phyloP scores from a whole-genome alignment of 2,797 vertebrate genomes.

The Tenualosa thibaudeaui region DNA sequence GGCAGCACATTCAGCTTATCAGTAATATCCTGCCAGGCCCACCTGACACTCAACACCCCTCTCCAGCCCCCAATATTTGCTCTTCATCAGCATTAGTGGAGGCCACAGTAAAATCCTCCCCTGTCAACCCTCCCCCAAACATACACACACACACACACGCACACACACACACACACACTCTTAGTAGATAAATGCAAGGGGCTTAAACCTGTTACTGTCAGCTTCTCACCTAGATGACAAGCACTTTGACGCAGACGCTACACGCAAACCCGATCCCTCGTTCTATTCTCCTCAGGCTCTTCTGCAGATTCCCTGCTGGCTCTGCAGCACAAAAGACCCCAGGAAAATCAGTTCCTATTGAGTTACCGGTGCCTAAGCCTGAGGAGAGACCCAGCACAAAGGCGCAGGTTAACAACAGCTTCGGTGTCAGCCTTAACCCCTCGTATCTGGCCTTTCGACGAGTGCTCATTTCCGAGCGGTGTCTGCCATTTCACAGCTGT shows the following conservation, averaged over 20 bases:
- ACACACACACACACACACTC: slow-evolving; percentile 42
- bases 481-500: slow-evolving; percentile 83
- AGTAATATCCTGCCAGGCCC: not conserved
- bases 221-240: slow-evolving; percentile 80
- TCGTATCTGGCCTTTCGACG: slow-evolving; percentile 56
- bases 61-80: slow-evolving; percentile 42
- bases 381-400: slow-evolving; percentile 70
- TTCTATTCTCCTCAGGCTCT: slow-evolving; percentile 62
- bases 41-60: slow-evolving; percentile 22
- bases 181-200: slow-evolving; percentile 70
- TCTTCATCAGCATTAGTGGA: slow-evolving; percentile 45
- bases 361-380: slow-evolving; percentile 79
- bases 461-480: slow-evolving; percentile 78
- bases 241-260: slow-evolving; percentile 60
- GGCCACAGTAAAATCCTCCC: slow-evolving; percentile 44
- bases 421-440: slow-evolving; percentile 69
- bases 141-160: slow-evolving; percentile 37
- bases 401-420: slow-evolving; percentile 72
- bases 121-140: slow-evolving; percentile 39
- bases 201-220: slow-evolving; percentile 80
- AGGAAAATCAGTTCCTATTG: slow-evolving; percentile 69
- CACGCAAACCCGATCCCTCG: slow-evolving; percentile 75
- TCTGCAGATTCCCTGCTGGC: slow-evolving; percentile 62
- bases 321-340: slow-evolving; percentile 65
- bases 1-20: not conserved